Evolutionary conservation across 2,113 vertebrate genomes (phyloP), one percentile per base, ranked within the genome.

Genomic region (Eulemur macaco): DNA sequence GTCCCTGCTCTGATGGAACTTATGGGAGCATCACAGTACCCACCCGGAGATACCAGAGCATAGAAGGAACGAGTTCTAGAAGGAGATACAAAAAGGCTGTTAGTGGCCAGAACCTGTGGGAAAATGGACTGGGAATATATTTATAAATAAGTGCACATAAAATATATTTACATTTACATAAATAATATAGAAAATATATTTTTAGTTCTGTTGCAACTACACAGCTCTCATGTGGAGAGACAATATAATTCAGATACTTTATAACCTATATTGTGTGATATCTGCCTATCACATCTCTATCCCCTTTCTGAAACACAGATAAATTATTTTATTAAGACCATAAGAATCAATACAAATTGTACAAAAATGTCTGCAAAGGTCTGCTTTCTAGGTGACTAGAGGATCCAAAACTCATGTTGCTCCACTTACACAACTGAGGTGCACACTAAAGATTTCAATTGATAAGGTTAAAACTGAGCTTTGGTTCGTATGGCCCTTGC

Each of bases 321-420:
- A 23, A 27, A 18, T 4, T 3, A 4, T 6, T 37, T 37, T 4
- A 14, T 3, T 3, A 47, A 78, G 6, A 66, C 31, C 0, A 25
- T 6, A 47, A 6, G 1, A 0, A 42, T n/a, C n/a, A 54, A n/a
- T 34, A n/a, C 11, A 2, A 1, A 10, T 6, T 0, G 5, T 5
- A 20, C 15, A 6, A 9, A 52, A 29, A n/a, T 0, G 29, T 6
- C 42, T 8, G 31, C 63, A 23, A 34, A 54, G 21, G 42, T 20
- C 1, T 9, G 6, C 37, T 29, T 52, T 13, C 64, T 1, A 0
- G n/a, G 0, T 18, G 39, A 63, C 18, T 0, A 21, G 18, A 11
- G 52, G 69, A 25, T 12, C 66, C 23, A 5, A 34, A 58, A 18
- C 10, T 21, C 90, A 23, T 0, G 3, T 10, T 1, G 14, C 25